Base-by-base conservation (phyloP, 2,888 invertebrate species). In the Hedychridium roseum region DNA sequence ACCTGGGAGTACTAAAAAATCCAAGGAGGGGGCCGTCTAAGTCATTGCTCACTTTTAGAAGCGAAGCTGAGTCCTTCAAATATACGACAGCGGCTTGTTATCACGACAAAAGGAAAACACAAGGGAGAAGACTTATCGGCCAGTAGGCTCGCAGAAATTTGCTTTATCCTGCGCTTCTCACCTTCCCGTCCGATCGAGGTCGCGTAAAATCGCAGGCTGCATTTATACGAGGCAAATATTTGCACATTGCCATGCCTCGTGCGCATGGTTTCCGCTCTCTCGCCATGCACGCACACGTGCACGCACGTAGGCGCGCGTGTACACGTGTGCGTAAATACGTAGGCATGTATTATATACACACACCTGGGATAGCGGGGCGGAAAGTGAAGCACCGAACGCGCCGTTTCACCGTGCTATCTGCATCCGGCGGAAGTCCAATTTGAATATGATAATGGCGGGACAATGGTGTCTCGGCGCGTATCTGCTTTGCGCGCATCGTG, bases 361-460 rank as follows among this genome's bases (percentile, higher is more conserved):
- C 27, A 18, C 23, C 26, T 34, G 40, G 37, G 40, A 18, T 26
- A 28, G 30, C 37, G 49, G 31, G 36, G 30, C 41, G 36, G 35
- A 53, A 41, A 45, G 45, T 35, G 46, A 37, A 45, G n/a, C n/a
- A n/a, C n/a, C n/a, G n/a, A n/a, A n/a, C n/a, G n/a, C n/a, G n/a
- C 39, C 36, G 21, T 38, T 26, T 32, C 14, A 23, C 38, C 17
- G 11, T 38, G 36, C 43, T 58, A 45, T 49, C 54, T 41, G 30
- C 37, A 36, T 54, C 50, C 60, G 49, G 41, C 40, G 61, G 42
- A 52, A 48, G 48, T 50, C 48, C 50, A 51, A 63, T 65, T 64
- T 59, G 54, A 64, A 66, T 62, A 60, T 54, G 63, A 61, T 59
- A 63, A 61, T 55, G 52, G 51, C 36, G 38, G 41, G 28, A 28